phyloP scores from a whole-genome alignment of 2,888 invertebrate genomes.

The Dynastes tityus region DNA sequence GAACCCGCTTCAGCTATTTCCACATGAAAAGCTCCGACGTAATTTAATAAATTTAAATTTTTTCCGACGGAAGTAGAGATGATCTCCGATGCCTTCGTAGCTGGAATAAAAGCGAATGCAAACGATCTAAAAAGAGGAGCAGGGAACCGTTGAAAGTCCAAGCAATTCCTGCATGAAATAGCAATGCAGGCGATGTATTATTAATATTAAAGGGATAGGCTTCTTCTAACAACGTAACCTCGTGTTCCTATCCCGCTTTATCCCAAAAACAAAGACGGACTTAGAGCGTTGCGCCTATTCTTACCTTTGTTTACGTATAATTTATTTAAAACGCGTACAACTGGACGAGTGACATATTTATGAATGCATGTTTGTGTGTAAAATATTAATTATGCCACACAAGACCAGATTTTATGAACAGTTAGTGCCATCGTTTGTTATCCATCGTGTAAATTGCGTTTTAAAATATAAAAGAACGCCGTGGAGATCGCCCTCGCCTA shows the following conservation, averaged over 20 bases:
- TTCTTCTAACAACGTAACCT: slow-evolving; percentile 30
- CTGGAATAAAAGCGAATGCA: not conserved
- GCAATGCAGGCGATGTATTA: slow-evolving; percentile 18
- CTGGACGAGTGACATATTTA: slow-evolving; percentile 43
- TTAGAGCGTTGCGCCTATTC: slow-evolving; percentile 18
- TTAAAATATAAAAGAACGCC: slow-evolving; percentile 16
- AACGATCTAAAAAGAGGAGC: not conserved
- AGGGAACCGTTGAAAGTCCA: not conserved
- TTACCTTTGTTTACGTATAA: slow-evolving; percentile 45
- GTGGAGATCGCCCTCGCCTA: not conserved
- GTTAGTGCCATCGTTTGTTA: slow-evolving; percentile 41
- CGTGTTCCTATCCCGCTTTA: slow-evolving; percentile 7
- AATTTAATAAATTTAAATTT: slow-evolving; percentile 44
- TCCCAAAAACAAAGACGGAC: slow-evolving; percentile 13
- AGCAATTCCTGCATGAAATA: slow-evolving; percentile 34
- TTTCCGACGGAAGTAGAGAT: slow-evolving; percentile 32
- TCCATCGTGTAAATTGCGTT: slow-evolving; percentile 15
- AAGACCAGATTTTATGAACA: slow-evolving; percentile 43
- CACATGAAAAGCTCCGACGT: slow-evolving; percentile 44
- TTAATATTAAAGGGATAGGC: slow-evolving; percentile 36
- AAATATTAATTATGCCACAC: slow-evolving; percentile 46
- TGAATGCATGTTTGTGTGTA: slow-evolving; percentile 40
- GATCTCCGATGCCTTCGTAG: not conserved
- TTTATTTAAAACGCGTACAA: slow-evolving; percentile 46
- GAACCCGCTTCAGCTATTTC: slow-evolving; percentile 30